Conservation (phyloP, 2,888 invertebrate species). For the Catonia carolina region DNA sequence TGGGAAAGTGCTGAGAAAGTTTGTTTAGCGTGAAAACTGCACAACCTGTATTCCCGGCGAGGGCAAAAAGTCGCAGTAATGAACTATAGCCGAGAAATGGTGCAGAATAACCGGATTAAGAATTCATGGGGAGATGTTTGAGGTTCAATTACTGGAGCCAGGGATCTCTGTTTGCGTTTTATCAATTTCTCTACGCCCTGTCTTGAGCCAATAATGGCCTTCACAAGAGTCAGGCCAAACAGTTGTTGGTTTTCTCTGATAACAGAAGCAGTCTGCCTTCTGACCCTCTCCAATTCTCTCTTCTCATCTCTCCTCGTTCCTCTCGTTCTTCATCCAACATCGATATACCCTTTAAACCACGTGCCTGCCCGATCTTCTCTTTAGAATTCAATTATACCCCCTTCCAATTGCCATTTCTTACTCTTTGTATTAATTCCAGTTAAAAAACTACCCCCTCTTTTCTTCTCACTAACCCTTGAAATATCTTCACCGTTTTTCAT, state of each 20-base stretch:
- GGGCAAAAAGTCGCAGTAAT: constrained; percentile 8
- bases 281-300: not conserved
- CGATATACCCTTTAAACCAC: no score
- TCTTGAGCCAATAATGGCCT: constrained; percentile 8
- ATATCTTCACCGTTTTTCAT: no score
- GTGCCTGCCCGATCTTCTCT: no score
- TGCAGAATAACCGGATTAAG: constrained; percentile 12
- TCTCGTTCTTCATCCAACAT: no score
- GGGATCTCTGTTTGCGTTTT: constrained; percentile 14
- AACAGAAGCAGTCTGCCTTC: no score
- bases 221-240: not conserved
- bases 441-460: no score
- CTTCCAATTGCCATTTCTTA: no score
- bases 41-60: not conserved
- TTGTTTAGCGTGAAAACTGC: constrained; percentile 1
- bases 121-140: constrained; percentile 14
- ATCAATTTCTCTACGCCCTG: constrained; percentile 8
- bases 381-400: no score
- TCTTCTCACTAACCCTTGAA: no score
- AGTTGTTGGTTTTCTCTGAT: no score
- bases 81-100: constrained; percentile 12
- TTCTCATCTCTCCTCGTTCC: not conserved
- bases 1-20: constrained; percentile 7
- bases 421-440: no score
- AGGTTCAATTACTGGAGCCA: constrained; percentile 12